phyloP scores from a whole-genome alignment of 2,797 vertebrate genomes.

The Triplophysa bombifrons region DNA sequence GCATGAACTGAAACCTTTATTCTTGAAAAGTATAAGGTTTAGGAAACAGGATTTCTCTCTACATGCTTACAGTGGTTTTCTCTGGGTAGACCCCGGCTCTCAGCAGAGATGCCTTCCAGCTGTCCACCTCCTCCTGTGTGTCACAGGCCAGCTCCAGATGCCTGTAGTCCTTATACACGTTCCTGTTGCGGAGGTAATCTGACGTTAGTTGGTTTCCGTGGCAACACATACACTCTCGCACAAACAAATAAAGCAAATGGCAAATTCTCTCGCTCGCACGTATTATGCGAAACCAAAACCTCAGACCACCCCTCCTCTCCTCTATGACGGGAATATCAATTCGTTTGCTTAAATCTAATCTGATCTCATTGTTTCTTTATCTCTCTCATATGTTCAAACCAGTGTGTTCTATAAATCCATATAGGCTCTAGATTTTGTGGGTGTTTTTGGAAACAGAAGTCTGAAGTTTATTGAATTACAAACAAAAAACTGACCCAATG shows the following conservation, averaged over 20 bases:
- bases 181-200: constrained; percentile 71
- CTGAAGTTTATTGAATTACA: not conserved
- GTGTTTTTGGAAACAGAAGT: not conserved
- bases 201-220: constrained; percentile 27
- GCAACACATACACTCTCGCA: constrained; percentile 31
- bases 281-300: constrained; percentile 19
- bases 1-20: constrained; percentile 12
- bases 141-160: constrained; percentile 89
- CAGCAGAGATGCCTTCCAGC: constrained; percentile 93
- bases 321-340: constrained; percentile 18
- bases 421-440: not conserved
- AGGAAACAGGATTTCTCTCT: not conserved
- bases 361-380: not conserved
- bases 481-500: not conserved
- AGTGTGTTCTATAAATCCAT: not conserved
- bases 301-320: constrained; percentile 16
- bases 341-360: constrained; percentile 38
- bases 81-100: constrained; percentile 90
- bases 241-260: constrained; percentile 27
- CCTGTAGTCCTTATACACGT: constrained; percentile 94
- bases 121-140: constrained; percentile 90
- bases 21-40: not conserved
- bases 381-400: not conserved
- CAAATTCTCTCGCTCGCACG: not conserved
- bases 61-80: constrained; percentile 82